Evolutionary conservation across 2,888 invertebrate species (phyloP), one percentile per base, ranked within the genome.

Genomic region (Oeneis ivallda): DNA sequence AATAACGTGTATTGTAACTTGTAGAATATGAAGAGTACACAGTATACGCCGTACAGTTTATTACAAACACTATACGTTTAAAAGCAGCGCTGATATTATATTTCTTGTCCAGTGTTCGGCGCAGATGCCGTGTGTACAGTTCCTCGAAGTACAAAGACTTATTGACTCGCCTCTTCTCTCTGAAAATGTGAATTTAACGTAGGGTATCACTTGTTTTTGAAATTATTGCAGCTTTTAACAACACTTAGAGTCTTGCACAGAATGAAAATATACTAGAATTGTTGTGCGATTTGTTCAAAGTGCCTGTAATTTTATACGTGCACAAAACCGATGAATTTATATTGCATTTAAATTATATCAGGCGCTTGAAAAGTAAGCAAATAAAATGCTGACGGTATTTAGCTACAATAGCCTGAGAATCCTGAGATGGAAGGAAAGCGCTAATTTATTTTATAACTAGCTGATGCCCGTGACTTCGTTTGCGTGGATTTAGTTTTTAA

Each of bases 181-280:
- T 17, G 34, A 37, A 45, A 15, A 53, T 37, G 62, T 54, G 47
- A 54, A 32, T 45, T 39, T 37, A 49, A 49, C 34, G 58, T 47
- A 39, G 37, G 39, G 50, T 60, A 60, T 60, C 60, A 49, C 53
- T 54, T 54, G 52, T 41, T 52, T 53, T 54, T 45, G 34, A 37
- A 45, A 54, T 62, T 62, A 62, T 54, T 62, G 62, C 37, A 62
- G 62, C 62, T 53, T 62, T 62, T 47, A 62, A 62, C 34, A 62
- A 37, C 54, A 54, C 54, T 60, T 7, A 37, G 7, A 37, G 37
- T 60, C 50, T 13, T 37, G 49, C 49, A 13, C 37, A 60, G 37
- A n/a, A 43, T 26, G 10, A 43, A 26, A 19, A 56, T 17, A 56
- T 41, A n/a, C 32, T 11, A 50, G 50, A 50, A 17, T 15, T 26